Conservation (phyloP, 2,113 vertebrate genomes). For the Aplodontia rufa region DNA sequence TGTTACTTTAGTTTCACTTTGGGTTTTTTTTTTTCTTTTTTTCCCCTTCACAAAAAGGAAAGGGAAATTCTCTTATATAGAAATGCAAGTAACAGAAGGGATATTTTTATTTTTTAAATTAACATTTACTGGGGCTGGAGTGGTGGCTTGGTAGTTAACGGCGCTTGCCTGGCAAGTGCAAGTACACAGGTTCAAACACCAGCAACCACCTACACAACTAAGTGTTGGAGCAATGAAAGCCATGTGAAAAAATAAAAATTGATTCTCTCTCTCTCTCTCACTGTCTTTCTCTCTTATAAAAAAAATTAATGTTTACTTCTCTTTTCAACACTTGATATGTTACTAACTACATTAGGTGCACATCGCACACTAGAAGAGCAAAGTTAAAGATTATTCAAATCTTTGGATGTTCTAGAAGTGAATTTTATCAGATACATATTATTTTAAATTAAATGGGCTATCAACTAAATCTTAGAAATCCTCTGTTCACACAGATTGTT, state of each 20-base stretch:
- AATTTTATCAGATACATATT: conserved; percentile 45
- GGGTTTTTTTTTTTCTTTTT: no score
- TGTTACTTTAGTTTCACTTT: conserved; percentile 53
- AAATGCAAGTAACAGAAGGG: conserved; percentile 47
- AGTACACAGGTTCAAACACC: no score
- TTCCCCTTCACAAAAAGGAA: conserved; percentile 70
- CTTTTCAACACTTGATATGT: conserved; percentile 23
- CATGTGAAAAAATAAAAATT: no score
- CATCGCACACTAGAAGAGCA: neutral
- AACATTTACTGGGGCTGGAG: no score
- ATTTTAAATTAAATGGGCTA: conserved; percentile 43
- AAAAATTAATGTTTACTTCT: conserved; percentile 26
- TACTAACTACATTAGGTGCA: conserved; percentile 59
- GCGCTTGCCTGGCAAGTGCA: no score
- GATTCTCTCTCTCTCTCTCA: no score
- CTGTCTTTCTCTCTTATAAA: no score
- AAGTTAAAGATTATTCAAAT: conserved; percentile 51
- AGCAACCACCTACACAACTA: no score
- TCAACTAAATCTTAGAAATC: conserved; percentile 27
- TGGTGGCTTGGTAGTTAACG: no score
- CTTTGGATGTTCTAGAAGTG: conserved; percentile 41
- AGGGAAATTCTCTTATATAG: neutral
- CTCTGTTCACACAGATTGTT: conserved; percentile 44
- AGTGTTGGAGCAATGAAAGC: no score
- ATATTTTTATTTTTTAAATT: conserved; percentile 61